Base-by-base conservation (phyloP, 2,888 invertebrate genomes). In the Elegia similella region DNA sequence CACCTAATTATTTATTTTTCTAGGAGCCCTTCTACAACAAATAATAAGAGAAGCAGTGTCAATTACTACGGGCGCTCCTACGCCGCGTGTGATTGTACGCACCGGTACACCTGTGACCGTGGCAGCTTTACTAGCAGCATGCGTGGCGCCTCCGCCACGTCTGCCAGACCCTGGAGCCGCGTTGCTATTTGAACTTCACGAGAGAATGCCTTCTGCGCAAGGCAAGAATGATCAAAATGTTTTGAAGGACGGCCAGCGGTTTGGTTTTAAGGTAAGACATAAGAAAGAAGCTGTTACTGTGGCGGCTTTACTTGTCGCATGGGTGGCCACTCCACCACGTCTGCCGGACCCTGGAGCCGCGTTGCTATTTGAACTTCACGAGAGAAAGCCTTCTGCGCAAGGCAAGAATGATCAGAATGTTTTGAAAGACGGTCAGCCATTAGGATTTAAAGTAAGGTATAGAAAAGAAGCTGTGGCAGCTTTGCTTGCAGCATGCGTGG, bases 21-120 rank as follows among this genome's bases (percentile, higher is more conserved):
- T 65, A 93, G 93, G 93, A n/a, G 84, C 90, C 0, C 69, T 92
- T 6, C 75, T 95, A 2, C 89, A 92, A 47, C 92, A 92, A 67
- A 92, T 94, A 62, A 84, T 93, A 52, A 82, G 84, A 8, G 92
- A 93, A 66, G 87, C 89, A 0, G 85, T 88, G 72, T 70, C 86
- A 0, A 85, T 75, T 55, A 80, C 75, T 0, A 58, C 60, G 6
- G 74, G 76, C 1, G 61, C 66, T 1, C 68, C 75, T 0, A 75
- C 66, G 0, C 76, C 83, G 0, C 92, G 91, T 44, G 76, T 93
- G 52, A 85, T 89, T 57, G 86, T 94, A 30, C 93, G 93, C 50
- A 92, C 93, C 17, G 94, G 93, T n/a, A 94, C 94, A 61, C 94
- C 94, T 10, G 92, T 93, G 6, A 93, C 94, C 0, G 88, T 95